phyloP scores from a whole-genome alignment of 2,113 vertebrate genomes.

The Circaetus gallicus region DNA sequence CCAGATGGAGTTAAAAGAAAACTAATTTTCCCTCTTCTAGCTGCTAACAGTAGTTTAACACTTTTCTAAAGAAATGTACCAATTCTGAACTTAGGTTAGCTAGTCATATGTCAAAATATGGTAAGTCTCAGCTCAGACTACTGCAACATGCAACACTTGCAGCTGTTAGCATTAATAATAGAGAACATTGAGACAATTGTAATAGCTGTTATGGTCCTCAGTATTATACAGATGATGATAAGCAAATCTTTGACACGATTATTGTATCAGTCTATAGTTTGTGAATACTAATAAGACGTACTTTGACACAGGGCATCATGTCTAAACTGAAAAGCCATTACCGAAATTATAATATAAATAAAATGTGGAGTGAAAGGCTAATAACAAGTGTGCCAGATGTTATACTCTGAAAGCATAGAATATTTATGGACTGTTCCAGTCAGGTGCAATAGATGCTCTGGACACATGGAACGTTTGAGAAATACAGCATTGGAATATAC shows the following conservation, averaged over 20 bases:
- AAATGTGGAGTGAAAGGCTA: not conserved
- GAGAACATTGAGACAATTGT: not conserved
- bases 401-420: not conserved
- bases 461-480: not conserved
- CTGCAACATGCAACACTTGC: not conserved
- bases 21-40: not conserved
- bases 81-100: constrained; percentile 1
- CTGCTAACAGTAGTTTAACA: not conserved
- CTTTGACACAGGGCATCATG: not conserved
- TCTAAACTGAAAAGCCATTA: constrained; percentile 16
- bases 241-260: constrained; percentile 36
- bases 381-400: not conserved
- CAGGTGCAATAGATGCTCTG: not conserved
- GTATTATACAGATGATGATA: not conserved
- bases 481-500: not conserved
- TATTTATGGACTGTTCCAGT: not conserved
- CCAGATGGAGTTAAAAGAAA: not conserved
- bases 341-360: not conserved
- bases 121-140: not conserved
- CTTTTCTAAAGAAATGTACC: not conserved
- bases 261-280: not conserved
- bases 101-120: constrained; percentile 6
- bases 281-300: constrained; percentile 10
- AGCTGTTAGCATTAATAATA: constrained; percentile 54
- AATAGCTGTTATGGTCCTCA: not conserved